Conservation (phyloP, 2,797 vertebrate genomes). For the Euthynnus affinis region DNA sequence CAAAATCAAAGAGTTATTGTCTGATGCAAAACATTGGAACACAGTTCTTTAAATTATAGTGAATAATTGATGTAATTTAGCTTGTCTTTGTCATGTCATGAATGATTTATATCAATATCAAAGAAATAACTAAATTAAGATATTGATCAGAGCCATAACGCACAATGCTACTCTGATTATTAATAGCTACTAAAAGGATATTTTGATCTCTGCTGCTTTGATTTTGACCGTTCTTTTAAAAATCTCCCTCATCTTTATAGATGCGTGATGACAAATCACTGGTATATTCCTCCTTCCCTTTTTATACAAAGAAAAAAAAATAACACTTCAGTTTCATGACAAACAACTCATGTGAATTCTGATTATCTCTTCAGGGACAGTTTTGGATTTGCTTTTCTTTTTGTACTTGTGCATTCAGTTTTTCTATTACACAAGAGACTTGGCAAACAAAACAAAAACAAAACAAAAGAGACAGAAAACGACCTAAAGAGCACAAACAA, state of each 20-base stretch:
- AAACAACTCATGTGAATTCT: neutral
- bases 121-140: no score
- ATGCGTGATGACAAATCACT: neutral
- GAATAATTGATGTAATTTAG: no score
- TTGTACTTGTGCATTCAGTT: neutral
- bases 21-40: no score
- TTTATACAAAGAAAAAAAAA: neutral
- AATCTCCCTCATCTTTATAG: no score
- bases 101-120: no score
- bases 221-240: no score
- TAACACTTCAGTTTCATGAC: neutral
- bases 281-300: neutral
- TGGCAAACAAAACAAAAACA: neutral
- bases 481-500: neutral
- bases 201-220: neutral
- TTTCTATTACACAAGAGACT: neutral
- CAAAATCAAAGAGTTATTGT: no score
- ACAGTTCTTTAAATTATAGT: no score
- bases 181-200: no score
- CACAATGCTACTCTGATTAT: no score
- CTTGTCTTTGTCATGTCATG: no score
- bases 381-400: neutral
- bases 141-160: no score
- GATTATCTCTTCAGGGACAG: neutral
- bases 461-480: neutral